Percentiles rank a stretch among this genome's conserved stretches.
phyloP scores from a whole-genome alignment of 53 echinoderm and acorn worm genomes.

The Arbacia lixula region DNA sequence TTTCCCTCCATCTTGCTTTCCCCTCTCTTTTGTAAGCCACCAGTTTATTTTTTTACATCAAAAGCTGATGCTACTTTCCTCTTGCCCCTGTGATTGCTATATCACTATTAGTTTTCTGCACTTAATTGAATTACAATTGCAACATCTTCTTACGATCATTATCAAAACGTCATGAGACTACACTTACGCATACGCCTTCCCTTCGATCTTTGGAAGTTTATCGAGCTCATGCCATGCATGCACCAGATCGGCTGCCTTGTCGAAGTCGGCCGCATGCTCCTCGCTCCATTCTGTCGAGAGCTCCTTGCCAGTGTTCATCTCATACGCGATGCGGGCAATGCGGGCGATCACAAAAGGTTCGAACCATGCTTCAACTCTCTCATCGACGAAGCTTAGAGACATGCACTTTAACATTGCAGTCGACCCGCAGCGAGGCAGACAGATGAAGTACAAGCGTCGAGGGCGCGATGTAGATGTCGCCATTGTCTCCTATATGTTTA shows the following conservation, averaged over 20 bases:
- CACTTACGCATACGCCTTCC: slow-evolving; percentile 27
- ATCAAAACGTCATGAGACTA: no score
- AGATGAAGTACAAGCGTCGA: slow-evolving; percentile 22
- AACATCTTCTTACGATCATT: no score
- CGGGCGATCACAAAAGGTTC: slow-evolving; percentile 21
- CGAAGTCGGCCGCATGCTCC: slow-evolving; percentile 1
- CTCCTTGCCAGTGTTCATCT: background rate
- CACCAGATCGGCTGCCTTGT: background rate
- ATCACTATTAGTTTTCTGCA: no score
- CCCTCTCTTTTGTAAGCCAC: no score
- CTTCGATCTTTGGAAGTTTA: background rate
- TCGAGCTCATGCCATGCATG: background rate
- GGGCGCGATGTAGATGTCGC: no score
- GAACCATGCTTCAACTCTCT: slow-evolving; percentile 32
- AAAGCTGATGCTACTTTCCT: no score
- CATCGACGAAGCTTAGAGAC: slow-evolving; percentile 39
- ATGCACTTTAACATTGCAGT: slow-evolving; percentile 31
- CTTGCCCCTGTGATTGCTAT: no score
- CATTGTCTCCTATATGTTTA: no score
- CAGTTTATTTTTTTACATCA: no score
- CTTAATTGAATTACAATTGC: no score
- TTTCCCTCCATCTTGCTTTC: no score
- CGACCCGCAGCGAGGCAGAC: slow-evolving; percentile 13
- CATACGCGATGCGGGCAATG: background rate
- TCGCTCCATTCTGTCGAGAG: slow-evolving; percentile 25